Base-by-base conservation (phyloP, 2,113 vertebrate genomes). In the Turnix velox region DNA sequence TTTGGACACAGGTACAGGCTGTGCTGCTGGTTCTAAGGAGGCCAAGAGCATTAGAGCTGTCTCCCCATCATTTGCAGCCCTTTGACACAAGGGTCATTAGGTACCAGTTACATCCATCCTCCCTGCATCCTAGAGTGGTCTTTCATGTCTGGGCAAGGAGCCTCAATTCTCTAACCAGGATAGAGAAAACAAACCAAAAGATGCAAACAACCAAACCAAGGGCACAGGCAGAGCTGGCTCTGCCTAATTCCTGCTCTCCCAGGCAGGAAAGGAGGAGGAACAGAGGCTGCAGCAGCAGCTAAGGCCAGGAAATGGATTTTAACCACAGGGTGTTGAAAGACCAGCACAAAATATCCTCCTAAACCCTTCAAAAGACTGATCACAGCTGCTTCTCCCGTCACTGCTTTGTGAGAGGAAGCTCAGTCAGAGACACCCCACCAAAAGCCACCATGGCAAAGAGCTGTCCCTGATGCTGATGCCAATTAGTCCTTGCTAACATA, bases 11-110 rank as follows among this genome's bases (percentile, higher is more conserved):
- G 66, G 42, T 1, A 0, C 23, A 72, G 48, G 23, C 5, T 48
- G 30, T 0, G 0, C 7, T 65, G 43, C 13, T 65, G 57, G 27
- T 54, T 85, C 14, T 69, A 25, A 79, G 43, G 43, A 72, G 28
- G 22, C 6, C 39, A 58, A 35, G n/a, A 68, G 27, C 3, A 7
- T 39, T 68, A 48, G 43, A 0, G 0, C 52, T 2, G 2, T 24
- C 3, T 8, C 18, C 12, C 35, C n/a, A 39, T 22, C 55, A 27
- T 0, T 63, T 66, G 24, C 42, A 46, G 7, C 10, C 23, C 28
- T 65, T 63, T 31, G 42, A 57, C 45, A 51, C 17, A 6, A 7
- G 27, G 25, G 6, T 39, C 14, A 66, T n/a, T n/a, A 77, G 58
- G 63, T 65, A 48, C 18, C 8, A 1, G 20, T 8, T 2, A 1